Percentiles rank a stretch among this genome's conserved stretches.
phyloP scores from a whole-genome alignment of 2,888 invertebrate species.

The Meganola albula region DNA sequence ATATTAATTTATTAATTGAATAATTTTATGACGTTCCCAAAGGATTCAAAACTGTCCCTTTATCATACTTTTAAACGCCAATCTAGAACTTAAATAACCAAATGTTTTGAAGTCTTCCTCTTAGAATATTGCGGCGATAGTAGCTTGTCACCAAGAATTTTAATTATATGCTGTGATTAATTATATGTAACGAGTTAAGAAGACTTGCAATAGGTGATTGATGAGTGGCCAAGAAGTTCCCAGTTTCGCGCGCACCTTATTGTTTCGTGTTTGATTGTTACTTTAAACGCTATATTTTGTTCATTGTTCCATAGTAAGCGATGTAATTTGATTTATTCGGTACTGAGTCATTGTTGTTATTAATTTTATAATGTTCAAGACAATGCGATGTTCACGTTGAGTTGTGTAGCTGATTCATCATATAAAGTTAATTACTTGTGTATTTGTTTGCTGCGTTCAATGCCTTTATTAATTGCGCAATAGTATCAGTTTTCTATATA shows the following conservation, averaged over 20 bases:
- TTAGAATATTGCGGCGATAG: constrained; percentile 49
- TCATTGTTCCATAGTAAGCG: constrained; percentile 63
- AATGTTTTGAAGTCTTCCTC: too few relatives aligned
- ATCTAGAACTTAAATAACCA: constrained; percentile 34
- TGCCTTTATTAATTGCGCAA: constrained; percentile 6
- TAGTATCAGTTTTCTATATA: too few relatives aligned
- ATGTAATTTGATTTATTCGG: constrained; percentile 64
- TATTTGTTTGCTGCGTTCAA: constrained; percentile 15
- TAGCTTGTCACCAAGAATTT: constrained; percentile 73
- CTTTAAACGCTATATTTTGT: constrained; percentile 66
- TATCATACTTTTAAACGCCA: constrained; percentile 30
- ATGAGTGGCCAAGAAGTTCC: constrained; percentile 56
- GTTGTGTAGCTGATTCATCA: constrained; percentile 49
- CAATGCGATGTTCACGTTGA: constrained; percentile 44
- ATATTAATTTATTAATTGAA: constrained; percentile 30
- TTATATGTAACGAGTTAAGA: constrained; percentile 66
- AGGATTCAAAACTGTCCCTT: constrained; percentile 41
- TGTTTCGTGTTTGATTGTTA: constrained; percentile 68
- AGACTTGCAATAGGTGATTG: constrained; percentile 63
- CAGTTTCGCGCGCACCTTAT: constrained; percentile 52
- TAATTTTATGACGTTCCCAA: constrained; percentile 23
- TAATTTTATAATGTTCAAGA: constrained; percentile 60
- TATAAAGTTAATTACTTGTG: constrained; percentile 30
- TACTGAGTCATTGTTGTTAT: constrained; percentile 67
- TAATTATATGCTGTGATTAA: constrained; percentile 75